These are phyloP conservation scores for Isotomurus palustris DNA, from an alignment of 2,888 invertebrate genomes.

Conservation along the genomic window DNA sequence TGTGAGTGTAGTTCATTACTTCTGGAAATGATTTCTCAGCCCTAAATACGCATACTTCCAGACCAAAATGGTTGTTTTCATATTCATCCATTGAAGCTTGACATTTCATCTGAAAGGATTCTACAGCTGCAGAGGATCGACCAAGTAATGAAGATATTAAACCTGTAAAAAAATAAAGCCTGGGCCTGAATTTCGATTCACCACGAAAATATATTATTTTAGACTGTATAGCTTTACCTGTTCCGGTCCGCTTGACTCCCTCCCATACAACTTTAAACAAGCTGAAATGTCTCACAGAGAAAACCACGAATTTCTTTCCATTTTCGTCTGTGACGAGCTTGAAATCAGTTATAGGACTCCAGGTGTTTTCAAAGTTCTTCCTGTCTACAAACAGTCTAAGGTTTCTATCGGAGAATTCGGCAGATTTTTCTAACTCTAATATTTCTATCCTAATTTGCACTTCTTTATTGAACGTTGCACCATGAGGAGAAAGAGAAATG, in stretches of 20 bases:
- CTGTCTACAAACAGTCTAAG: not conserved
- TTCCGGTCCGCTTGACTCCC: constrained; percentile 44
- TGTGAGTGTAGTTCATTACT: constrained; percentile 29
- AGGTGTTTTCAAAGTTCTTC: not conserved
- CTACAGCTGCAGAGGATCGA: no score
- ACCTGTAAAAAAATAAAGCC: no score
- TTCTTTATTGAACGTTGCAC: not conserved
- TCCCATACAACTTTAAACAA: constrained; percentile 48
- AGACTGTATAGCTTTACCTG: constrained; percentile 47
- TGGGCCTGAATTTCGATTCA: no score
- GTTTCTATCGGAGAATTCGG: not conserved
- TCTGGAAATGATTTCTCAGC: constrained; percentile 42
- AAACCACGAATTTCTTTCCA: constrained; percentile 31
- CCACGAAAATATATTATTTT: constrained; percentile 46
- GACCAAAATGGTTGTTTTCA: constrained; percentile 44
- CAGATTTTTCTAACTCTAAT: not conserved
- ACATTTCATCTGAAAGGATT: constrained; percentile 48
- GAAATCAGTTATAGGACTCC: not conserved
- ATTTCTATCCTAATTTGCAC: not conserved
- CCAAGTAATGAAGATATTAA: no score
- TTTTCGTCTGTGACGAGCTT: not conserved
- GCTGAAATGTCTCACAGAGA: constrained; percentile 47
- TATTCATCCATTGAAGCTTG: constrained; percentile 47
- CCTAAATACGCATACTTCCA: constrained; percentile 47
- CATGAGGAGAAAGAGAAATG: not conserved